Evolutionary conservation across 2,797 vertebrate genomes (phyloP), one percentile per base, ranked within the genome.

Genomic region (Furcifer pardalis): DNA sequence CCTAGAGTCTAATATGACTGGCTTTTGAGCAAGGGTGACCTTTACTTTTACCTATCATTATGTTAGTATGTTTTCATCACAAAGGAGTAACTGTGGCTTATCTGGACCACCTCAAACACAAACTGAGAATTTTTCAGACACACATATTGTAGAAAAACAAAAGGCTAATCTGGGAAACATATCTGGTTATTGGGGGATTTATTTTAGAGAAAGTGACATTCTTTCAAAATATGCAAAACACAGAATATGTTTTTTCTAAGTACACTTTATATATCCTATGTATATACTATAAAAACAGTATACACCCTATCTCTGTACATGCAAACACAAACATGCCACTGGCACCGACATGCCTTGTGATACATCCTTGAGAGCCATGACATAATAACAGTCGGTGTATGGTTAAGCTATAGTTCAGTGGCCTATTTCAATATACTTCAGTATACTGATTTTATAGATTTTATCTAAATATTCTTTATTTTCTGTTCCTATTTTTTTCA

Each of bases 141-240:
- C 35, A 8, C 46, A 75, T 23, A 46, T 7, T n/a, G 10, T n/a
- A 17, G 44, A 37, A 7, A 46, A 52, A 56, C 13, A 23, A 19
- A n/a, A 75, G 32, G n/a, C n/a, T n/a, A n/a, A n/a, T n/a, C 30
- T 52, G 73, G n/a, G 46, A 32, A 75, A 52, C 2, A 49, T 15
- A 7, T 52, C 21, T 49, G n/a, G 32, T 30, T 2, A 7, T n/a
- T 23, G 46, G n/a, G 30, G 3, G 15, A 52, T 74, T 32, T 17
- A 75, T 75, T 49, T 49, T 56, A 0, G 9, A 83, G n/a, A n/a
- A n/a, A n/a, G n/a, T n/a, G 89, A 17, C 77, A 84, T 52, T 83
- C 35, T 87, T 80, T 79, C 73, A 56, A 27, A 68, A 60, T 76
- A 13, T 65, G 73, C 37, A n/a, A 44, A 17, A n/a, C 35, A 30